These are phyloP conservation scores for Leptinotarsa rubiginosa DNA, from an alignment of 2,888 invertebrate genomes.

Conservation along the genomic window DNA sequence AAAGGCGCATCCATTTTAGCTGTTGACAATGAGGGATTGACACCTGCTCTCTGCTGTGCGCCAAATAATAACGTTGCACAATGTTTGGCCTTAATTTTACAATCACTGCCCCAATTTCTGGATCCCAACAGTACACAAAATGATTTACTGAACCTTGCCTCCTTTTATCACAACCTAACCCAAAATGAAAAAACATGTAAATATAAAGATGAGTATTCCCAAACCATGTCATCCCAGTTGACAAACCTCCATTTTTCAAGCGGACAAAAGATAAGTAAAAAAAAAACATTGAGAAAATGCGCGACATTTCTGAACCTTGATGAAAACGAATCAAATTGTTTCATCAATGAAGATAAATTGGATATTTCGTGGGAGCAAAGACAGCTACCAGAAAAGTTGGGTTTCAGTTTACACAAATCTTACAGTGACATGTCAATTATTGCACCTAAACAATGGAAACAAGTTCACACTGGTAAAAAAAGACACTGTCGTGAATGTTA, in stretches of 20 bases:
- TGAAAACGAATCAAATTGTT: constrained; percentile 19
- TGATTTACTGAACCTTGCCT: constrained; percentile 31
- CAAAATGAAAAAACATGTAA: constrained; percentile 26
- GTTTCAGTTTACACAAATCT: constrained; percentile 55
- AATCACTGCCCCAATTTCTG: constrained; percentile 49
- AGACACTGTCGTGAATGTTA: constrained; percentile 47
- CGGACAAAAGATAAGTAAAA: neutral
- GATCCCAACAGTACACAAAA: constrained; percentile 31
- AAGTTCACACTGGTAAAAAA: constrained; percentile 11
- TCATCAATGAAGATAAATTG: constrained; percentile 39
- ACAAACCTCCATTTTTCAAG: neutral
- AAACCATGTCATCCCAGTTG: constrained; percentile 4
- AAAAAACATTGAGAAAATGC: constrained; percentile 16
- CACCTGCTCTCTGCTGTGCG: constrained; percentile 75
- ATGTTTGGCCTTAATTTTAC: constrained; percentile 71
- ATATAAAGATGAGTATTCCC: constrained; percentile 21
- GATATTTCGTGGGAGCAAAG: constrained; percentile 17
- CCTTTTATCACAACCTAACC: constrained; percentile 27
- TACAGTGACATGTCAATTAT: constrained; percentile 56
- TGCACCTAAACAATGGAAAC: constrained; percentile 32
- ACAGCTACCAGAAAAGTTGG: constrained; percentile 36
- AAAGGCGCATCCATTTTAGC: constrained; percentile 72
- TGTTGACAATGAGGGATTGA: constrained; percentile 71
- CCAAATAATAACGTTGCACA: constrained; percentile 72
- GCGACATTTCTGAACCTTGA: neutral